Percentiles rank a stretch among this genome's conserved stretches.
Evolutionary conservation across 2,113 vertebrate genomes (phyloP).

Genomic region (Serinus canaria): DNA sequence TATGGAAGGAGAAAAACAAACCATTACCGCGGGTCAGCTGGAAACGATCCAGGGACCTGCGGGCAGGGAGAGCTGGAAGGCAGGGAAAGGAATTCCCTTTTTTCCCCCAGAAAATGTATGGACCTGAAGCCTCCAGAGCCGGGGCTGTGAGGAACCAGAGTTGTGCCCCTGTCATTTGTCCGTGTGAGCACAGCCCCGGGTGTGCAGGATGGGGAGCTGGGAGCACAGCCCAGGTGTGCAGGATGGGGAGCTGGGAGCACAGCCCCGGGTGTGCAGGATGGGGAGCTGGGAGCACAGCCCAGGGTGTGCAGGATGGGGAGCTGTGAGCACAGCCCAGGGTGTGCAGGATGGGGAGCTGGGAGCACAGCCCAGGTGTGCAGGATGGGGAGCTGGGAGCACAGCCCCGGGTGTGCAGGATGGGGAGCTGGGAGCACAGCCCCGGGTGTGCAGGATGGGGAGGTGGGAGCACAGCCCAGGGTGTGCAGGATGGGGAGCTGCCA

Average conservation of each 20-base stretch:
- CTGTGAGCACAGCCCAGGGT: neutral
- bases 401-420: too few relatives aligned
- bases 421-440: neutral
- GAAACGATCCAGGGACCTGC: neutral
- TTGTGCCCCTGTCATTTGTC: too few relatives aligned
- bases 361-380: neutral
- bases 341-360: too few relatives aligned
- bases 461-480: neutral
- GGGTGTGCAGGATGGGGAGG: neutral
- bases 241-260: neutral
- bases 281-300: neutral
- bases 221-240: too few relatives aligned
- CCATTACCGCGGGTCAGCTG: neutral
- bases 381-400: too few relatives aligned
- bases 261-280: neutral
- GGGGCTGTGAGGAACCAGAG: neutral
- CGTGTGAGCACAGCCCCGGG: neutral
- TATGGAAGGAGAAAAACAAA: neutral
- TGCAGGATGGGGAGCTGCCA: neutral
- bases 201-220: too few relatives aligned
- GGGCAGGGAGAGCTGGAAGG: neutral
- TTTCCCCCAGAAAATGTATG: accelerated
- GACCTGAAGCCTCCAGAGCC: neutral
- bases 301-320: neutral
- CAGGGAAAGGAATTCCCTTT: neutral